A percentile compares a stretch with the other conserved stretches of the same genome.
Evolutionary conservation across 2,113 vertebrate species (phyloP).

Genomic region (Corythaeola cristata): DNA sequence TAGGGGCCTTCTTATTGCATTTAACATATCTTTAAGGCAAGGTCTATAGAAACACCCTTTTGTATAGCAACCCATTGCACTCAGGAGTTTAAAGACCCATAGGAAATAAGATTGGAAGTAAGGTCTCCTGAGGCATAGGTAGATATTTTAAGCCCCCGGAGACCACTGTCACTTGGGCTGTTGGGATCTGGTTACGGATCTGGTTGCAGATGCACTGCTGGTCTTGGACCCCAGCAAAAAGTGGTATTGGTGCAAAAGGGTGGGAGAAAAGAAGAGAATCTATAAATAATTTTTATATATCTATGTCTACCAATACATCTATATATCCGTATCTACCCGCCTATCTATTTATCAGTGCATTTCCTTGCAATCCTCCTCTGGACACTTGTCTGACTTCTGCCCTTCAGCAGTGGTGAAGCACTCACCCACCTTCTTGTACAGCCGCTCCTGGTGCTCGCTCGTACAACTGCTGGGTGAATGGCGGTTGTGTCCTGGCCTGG

Average conservation of each 20-base stretch:
- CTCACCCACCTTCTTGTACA: background rate
- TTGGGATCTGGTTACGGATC: background rate
- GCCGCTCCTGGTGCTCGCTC: background rate
- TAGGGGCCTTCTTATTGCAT: background rate
- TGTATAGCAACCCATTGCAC: background rate
- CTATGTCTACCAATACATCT: background rate
- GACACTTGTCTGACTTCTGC: background rate
- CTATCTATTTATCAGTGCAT: background rate
- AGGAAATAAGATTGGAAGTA: background rate
- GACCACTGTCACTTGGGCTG: background rate
- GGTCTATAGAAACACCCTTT: background rate
- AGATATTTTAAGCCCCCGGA: background rate
- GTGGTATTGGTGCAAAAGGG: fast-evolving
- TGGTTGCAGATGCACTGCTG: background rate
- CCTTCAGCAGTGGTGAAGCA: background rate
- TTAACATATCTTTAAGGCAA: background rate
- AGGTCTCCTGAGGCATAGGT: background rate
- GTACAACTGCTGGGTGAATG: background rate
- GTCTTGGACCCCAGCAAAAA: background rate
- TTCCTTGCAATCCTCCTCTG: background rate
- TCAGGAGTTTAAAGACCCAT: background rate
- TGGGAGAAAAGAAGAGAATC: background rate
- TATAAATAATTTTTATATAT: background rate
- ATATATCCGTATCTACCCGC: background rate
- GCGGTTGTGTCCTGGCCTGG: background rate